phyloP scores from a whole-genome alignment of 2,113 vertebrate species.

The Heterotilapia buettikoferi region DNA sequence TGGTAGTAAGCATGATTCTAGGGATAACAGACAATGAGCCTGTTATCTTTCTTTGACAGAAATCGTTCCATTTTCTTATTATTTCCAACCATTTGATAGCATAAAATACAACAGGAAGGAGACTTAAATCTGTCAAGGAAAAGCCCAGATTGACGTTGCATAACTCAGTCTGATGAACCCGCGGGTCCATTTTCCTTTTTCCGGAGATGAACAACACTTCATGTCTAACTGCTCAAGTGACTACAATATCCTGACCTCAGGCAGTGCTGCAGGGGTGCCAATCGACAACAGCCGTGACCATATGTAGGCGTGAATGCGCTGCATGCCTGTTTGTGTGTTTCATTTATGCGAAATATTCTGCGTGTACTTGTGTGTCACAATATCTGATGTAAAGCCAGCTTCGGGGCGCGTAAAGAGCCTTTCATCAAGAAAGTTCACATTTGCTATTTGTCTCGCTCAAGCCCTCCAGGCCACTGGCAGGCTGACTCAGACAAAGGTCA shows the following conservation, averaged over 20 bases:
- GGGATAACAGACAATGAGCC: background rate
- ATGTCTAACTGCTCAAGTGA: conserved; percentile 3
- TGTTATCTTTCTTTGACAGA: background rate
- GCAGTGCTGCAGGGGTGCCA: conserved; percentile 15
- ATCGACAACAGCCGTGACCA: background rate
- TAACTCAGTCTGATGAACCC: background rate
- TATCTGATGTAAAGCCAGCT: conserved; percentile 18
- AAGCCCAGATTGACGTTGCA: background rate
- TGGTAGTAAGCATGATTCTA: background rate
- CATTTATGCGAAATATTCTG: background rate
- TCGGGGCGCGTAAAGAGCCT: background rate
- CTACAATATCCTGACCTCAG: conserved; percentile 30
- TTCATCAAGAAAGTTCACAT: conserved; percentile 24
- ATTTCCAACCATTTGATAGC: background rate
- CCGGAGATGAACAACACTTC: background rate
- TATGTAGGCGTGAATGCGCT: background rate
- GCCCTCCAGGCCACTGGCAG: conserved; percentile 41
- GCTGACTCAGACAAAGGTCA: conserved; percentile 59
- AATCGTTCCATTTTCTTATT: background rate
- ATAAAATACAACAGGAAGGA: background rate
- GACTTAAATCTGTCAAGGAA: background rate
- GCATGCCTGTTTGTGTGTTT: background rate
- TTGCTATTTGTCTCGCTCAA: conserved; percentile 9
- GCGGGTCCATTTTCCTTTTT: background rate
- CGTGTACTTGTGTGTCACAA: background rate